Evolutionary conservation across 1,140 invertebrate genomes (phyloP).

Genomic region (Drosophila elegans): DNA sequence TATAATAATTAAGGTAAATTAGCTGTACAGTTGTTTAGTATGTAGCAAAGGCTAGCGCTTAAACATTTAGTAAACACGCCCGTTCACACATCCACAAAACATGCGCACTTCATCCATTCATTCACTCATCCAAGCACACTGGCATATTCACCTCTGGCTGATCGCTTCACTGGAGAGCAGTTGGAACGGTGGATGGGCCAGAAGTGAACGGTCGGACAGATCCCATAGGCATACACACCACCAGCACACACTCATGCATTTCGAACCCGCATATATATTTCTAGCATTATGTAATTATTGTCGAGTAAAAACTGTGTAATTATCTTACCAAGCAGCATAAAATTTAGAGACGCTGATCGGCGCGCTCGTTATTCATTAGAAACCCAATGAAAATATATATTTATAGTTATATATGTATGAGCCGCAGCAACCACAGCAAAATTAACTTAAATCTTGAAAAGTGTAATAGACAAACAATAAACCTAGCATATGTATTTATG

Average conservation of each 20-base stretch:
- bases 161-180: constrained; percentile 60
- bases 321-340: constrained; percentile 72
- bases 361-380: constrained; percentile 56
- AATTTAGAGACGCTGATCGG: constrained; percentile 53
- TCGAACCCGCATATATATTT: constrained; percentile 60
- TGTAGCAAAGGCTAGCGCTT: constrained; percentile 74
- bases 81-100: constrained; percentile 32
- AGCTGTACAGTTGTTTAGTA: constrained; percentile 78
- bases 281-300: constrained; percentile 78
- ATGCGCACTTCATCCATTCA: too few relatives aligned
- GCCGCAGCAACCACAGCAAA: constrained; percentile 40
- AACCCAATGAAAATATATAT: constrained; percentile 32
- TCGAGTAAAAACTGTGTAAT: constrained; percentile 73
- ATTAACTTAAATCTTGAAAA: constrained; percentile 55
- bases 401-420: constrained; percentile 44
- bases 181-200: constrained; percentile 25
- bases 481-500: constrained; percentile 74
- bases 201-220: constrained; percentile 32
- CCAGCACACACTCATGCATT: constrained; percentile 23
- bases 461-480: constrained; percentile 77
- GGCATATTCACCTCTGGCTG: constrained; percentile 34
- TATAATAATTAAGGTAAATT: constrained; percentile 77
- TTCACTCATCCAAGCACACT: constrained; percentile 19
- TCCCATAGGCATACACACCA: constrained; percentile 24
- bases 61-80: constrained; percentile 67